Base-by-base conservation (phyloP, 2,113 vertebrate genomes). In the Tyrannus savana region DNA sequence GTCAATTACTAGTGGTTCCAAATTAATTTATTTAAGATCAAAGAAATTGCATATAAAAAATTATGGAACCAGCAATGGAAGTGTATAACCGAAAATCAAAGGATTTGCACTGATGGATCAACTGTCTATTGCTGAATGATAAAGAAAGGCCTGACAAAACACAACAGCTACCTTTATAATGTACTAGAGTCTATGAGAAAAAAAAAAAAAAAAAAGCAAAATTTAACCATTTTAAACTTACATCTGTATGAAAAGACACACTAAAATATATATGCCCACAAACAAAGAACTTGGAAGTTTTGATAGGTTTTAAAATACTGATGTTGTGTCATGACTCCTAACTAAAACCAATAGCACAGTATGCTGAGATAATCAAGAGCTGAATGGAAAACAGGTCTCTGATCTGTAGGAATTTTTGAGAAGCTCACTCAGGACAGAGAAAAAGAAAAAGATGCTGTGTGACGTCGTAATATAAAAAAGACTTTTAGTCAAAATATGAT, bases 21-120 rank as follows among this genome's bases (percentile, higher is more conserved):
- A 93, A 89, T 78, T 69, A 79, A 73, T 94, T 85, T 50, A 30
- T 75, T 89, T 68, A 60, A 79, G 58, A 68, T 68, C 66, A 91
- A 78, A 95, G 35, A 27, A 89, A 79, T 0, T 1, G 10, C 14
- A 25, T 39, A 39, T 33, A 22, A 90, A 87, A 89, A 75, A 24
- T 21, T 13, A 41, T 52, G 62, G 28, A 94, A 77, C 12, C 31
- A 78, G 33, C 31, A 81, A 22, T 3, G 3, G 35, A 77, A 81
- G 13, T 19, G 6, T 68, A 6, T 37, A 82, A 75, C 9, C 84
- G 39, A 78, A 87, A 96, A 91, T 49, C 28, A 86, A 93, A 83
- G n/a, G n/a, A 80, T 83, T 87, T 90, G 42, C 23, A 71, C 11
- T 78, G 22, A 47, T 75, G 35, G 60, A 67, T 89, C 39, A 78